These are phyloP conservation scores for Vulpes lagopus DNA, from an alignment of 2,113 vertebrate genomes.

Conservation along the genomic window DNA sequence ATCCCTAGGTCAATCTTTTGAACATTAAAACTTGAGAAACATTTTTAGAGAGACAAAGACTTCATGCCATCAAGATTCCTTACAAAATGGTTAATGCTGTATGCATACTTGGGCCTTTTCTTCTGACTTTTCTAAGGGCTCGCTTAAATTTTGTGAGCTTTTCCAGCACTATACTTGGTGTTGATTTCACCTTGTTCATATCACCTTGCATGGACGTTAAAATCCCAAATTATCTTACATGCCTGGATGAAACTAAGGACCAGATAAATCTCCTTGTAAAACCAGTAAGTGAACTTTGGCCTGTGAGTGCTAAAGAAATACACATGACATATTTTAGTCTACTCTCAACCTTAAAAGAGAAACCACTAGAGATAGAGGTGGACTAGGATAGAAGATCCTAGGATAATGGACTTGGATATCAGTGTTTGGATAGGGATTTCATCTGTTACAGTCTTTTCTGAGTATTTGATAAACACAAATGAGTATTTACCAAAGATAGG, in stretches of 20 bases:
- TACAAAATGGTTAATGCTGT: not conserved
- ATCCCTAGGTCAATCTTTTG: not conserved
- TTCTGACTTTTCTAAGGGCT: not conserved
- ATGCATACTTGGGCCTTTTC: not conserved
- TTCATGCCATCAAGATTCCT: not conserved
- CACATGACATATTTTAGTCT: not conserved
- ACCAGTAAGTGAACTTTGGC: not conserved
- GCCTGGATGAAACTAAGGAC: not conserved
- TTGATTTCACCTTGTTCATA: not conserved
- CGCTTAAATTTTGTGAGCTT: not conserved
- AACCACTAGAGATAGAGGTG: not conserved
- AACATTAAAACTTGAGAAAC: not conserved
- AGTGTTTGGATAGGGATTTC: slow-evolving; percentile 43
- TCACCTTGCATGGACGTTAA: not conserved
- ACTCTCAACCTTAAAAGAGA: slow-evolving; percentile 10
- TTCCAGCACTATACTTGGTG: not conserved
- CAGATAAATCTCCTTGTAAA: not conserved
- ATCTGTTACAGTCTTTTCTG: slow-evolving; percentile 38
- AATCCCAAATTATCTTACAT: not conserved
- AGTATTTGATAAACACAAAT: slow-evolving; percentile 61
- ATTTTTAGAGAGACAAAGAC: not conserved
- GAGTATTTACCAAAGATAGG: slow-evolving; percentile 13
- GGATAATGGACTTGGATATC: not conserved
- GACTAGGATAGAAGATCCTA: too few relatives aligned
- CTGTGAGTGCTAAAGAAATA: not conserved